Evolutionary conservation across 2,888 invertebrate species (phyloP), one percentile per base, ranked within the genome.

Genomic region (Dexiosoma caninum): DNA sequence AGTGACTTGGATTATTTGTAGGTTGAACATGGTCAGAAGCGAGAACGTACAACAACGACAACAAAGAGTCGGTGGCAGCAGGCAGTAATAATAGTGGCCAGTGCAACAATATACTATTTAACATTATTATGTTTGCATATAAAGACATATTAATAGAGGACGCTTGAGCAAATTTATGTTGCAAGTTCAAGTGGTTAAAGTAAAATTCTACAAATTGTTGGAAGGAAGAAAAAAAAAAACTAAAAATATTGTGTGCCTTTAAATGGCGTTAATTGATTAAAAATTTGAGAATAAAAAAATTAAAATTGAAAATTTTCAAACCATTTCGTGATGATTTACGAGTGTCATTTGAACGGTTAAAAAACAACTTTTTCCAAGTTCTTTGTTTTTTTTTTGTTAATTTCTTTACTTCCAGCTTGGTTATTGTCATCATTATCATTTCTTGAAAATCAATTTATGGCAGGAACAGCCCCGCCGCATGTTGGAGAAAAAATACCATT

Each of bases 391-490:
- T 8, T 32, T 51, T 14, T 23, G 21, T n/a, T n/a, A n/a, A n/a
- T 53, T 16, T n/a, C 12, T 12, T 1, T 40, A 19, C 14, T 60
- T 9, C n/a, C 21, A 12, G 30, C 40, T 64, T 23, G 21, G 55
- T 70, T 77, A 57, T 57, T 78, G 64, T 64, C 77, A 64, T 69
- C 77, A 71, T 78, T 78, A 78, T 78, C 77, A 57, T 71, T 78
- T 71, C 77, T 27, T 70, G 49, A 49, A 49, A 78, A 78, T 78
- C 77, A 78, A 42, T 49, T 70, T 64, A 51, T 60, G 57, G 14
- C 30, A 32, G 30, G 55, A 32, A 55, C 53, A 21, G 35, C 62
- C 62, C 32, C 40, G 49, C 7, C 40, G 55, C 27, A 42, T 35
- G 2, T 16, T 21, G 14, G 4, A 5, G 21, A 46, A 37, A 42